These are phyloP conservation scores for Pardalotus punctatus DNA, from an alignment of 2,113 vertebrate species.

Conservation along the genomic window DNA sequence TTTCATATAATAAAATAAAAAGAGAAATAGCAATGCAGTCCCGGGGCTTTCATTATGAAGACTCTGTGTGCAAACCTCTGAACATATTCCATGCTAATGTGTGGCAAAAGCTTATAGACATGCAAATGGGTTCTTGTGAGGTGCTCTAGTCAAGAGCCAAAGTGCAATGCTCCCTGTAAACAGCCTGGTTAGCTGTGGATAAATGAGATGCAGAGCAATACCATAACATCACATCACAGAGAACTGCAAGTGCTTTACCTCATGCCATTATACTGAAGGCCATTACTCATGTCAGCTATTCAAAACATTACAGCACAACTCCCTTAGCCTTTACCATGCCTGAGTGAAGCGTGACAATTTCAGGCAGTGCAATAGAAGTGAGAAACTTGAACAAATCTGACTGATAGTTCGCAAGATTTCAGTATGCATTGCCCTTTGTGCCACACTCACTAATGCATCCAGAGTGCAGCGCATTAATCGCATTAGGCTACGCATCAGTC, in stretches of 20 bases:
- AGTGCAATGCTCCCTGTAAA: background rate
- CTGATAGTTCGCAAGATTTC: background rate
- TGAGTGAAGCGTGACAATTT: background rate
- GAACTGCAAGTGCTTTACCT: background rate
- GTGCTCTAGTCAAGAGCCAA: background rate
- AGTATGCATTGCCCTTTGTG: background rate
- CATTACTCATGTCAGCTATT: background rate
- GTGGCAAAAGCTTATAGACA: background rate
- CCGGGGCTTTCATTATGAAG: background rate
- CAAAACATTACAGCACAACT: background rate
- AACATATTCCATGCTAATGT: background rate
- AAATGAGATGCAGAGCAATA: background rate
- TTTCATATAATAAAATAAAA: background rate
- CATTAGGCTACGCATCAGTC: background rate
- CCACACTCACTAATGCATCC: background rate
- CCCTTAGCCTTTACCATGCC: background rate
- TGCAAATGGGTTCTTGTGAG: background rate
- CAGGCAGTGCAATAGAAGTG: background rate
- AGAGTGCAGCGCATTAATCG: background rate
- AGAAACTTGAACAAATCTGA: constrained; percentile 15
- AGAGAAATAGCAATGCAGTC: background rate
- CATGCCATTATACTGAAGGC: background rate
- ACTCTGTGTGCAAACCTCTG: background rate
- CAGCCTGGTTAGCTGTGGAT: background rate
- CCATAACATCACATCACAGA: background rate